Evolutionary conservation across 2,888 invertebrate genomes (phyloP).

Genomic region (Troides aeacus): DNA sequence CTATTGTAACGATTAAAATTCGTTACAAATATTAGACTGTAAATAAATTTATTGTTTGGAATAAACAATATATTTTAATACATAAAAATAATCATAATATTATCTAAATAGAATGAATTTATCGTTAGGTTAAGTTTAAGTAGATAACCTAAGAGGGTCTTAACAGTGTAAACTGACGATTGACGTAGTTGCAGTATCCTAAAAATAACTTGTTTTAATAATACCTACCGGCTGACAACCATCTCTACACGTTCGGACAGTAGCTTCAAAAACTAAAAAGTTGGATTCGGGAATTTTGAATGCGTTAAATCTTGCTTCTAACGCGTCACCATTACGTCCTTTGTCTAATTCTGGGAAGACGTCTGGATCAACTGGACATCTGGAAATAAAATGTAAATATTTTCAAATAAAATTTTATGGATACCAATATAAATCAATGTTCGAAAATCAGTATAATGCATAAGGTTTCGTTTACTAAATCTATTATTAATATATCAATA

Average conservation of each 20-base stretch:
- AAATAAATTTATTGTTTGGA: not conserved
- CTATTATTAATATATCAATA: not conserved
- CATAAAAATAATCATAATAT: conserved; percentile 28
- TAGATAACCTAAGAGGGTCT: conserved; percentile 22
- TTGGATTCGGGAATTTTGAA: conserved; percentile 97
- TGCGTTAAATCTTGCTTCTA: conserved; percentile 95
- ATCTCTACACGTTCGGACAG: conserved; percentile 92
- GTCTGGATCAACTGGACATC: conserved; percentile 94
- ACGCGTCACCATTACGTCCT: conserved; percentile 90
- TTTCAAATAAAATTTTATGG: not conserved
- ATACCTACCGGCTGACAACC: conserved; percentile 89
- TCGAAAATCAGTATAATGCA: not conserved
- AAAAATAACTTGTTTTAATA: not conserved
- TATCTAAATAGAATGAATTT: not conserved
- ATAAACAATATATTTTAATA: not conserved
- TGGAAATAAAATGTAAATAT: conserved; percentile 53
- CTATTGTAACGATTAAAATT: too few species aligned
- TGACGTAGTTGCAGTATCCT: conserved; percentile 19
- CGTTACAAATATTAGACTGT: too few species aligned
- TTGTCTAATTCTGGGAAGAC: conserved; percentile 95
- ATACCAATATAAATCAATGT: not conserved
- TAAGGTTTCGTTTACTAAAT: not conserved
- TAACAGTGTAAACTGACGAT: conserved; percentile 6
- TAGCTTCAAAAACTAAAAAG: conserved; percentile 95
- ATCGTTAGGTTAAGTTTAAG: conserved; percentile 11